Evolutionary conservation across 2,797 vertebrate species (phyloP).

Genomic region (Siniperca scherzeri): DNA sequence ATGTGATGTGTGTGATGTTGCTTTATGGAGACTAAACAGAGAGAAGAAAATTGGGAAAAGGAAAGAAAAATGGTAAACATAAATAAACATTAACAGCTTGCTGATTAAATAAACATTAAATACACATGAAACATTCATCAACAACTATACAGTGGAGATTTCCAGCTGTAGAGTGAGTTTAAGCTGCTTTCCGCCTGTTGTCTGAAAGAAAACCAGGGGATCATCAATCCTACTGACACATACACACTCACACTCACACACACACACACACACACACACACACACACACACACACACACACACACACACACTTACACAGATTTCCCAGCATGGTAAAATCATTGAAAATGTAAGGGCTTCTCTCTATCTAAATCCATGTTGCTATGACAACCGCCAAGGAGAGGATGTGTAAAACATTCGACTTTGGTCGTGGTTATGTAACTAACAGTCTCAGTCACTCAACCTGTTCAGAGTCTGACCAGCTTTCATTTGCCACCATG

Average conservation of each 20-base stretch:
- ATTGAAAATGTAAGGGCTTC: conserved; percentile 58
- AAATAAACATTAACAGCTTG: conserved; percentile 35
- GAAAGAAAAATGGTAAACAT: conserved; percentile 9
- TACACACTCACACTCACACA: conserved; percentile 35
- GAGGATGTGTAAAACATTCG: conserved; percentile 58
- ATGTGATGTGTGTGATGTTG: conserved; percentile 6
- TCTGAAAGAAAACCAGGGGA: conserved; percentile 47
- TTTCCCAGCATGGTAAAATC: conserved; percentile 58
- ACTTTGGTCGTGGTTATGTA: conserved; percentile 55
- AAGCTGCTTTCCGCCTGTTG: conserved; percentile 53
- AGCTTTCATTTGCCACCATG: conserved; percentile 47
- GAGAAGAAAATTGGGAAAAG: conserved; percentile 6
- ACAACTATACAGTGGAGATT: conserved; percentile 33
- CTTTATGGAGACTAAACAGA: conserved; percentile 19
- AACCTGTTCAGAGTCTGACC: conserved; percentile 40
- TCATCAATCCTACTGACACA: conserved; percentile 61
- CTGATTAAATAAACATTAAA: conserved; percentile 55
- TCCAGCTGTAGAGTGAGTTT: conserved; percentile 49
- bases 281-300: conserved; percentile 30
- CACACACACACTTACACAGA: conserved; percentile 24
- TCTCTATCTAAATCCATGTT: conserved; percentile 62
- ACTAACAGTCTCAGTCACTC: conserved; percentile 38
- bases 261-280: conserved; percentile 27
- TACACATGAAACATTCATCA: conserved; percentile 56
- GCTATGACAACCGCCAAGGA: conserved; percentile 71